A percentile compares a stretch with the other conserved stretches of the same genome.
Evolutionary conservation across 2,113 vertebrate genomes (phyloP).

Genomic region (Sylvia atricapilla): DNA sequence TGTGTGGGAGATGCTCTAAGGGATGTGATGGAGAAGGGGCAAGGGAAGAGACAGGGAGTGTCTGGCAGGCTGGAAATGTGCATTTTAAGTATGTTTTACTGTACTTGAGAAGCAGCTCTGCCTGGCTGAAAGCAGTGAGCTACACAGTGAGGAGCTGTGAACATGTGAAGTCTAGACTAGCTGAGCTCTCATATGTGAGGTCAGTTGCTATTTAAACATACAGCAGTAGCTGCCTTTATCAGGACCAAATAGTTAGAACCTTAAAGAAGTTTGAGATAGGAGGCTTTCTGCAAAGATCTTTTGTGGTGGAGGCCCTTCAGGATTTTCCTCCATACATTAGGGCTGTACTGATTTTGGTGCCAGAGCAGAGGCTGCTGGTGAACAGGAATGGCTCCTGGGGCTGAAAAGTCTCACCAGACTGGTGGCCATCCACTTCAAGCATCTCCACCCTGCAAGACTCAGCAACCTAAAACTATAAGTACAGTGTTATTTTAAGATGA

Average conservation of each 20-base stretch:
- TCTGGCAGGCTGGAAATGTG: background rate
- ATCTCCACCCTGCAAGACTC: background rate
- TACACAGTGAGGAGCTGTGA: background rate
- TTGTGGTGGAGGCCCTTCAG: background rate
- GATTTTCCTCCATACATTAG: background rate
- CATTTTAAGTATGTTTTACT: background rate
- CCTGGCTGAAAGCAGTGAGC: background rate
- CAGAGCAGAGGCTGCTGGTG: background rate
- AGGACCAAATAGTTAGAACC: background rate
- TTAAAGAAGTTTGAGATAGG: background rate
- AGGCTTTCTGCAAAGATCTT: background rate
- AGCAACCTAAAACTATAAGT: background rate
- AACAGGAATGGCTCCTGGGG: background rate
- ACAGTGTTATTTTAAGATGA: background rate
- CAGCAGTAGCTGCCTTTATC: background rate
- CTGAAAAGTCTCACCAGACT: background rate
- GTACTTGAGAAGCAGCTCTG: background rate
- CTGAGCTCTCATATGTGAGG: background rate
- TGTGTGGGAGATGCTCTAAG: background rate
- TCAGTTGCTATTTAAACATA: background rate
- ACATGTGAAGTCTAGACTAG: background rate
- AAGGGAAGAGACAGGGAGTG: background rate
- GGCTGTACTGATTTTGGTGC: background rate
- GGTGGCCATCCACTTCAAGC: background rate
- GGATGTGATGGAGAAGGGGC: background rate